Evolutionary conservation across 2,113 vertebrate species (phyloP).

Genomic region (Catharus minimus): DNA sequence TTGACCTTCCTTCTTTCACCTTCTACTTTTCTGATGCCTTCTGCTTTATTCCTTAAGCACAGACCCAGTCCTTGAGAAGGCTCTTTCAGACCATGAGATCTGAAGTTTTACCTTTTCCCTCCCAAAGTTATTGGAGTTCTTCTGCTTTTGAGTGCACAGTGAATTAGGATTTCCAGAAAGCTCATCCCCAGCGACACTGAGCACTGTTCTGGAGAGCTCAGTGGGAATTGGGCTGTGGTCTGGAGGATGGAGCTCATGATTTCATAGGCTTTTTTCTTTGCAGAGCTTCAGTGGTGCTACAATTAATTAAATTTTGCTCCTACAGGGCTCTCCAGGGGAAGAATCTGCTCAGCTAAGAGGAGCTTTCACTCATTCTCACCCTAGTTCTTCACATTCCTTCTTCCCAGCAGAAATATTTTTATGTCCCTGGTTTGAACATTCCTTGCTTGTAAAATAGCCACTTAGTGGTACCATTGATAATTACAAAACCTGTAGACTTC

Average conservation of each 20-base stretch:
- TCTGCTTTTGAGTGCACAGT: background rate
- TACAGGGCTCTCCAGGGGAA: background rate
- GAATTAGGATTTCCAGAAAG: constrained; percentile 10
- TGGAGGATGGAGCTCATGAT: constrained; percentile 20
- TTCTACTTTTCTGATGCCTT: background rate
- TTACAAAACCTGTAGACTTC: background rate
- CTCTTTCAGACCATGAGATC: background rate
- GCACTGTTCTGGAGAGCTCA: background rate
- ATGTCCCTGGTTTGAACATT: background rate
- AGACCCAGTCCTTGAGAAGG: background rate
- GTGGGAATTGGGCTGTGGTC: background rate
- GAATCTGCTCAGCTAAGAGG: background rate
- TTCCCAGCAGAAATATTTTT: background rate
- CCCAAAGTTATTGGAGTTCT: background rate
- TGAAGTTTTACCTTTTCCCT: background rate
- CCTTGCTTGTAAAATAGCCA: background rate
- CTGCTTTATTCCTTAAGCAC: background rate
- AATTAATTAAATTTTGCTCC: constrained; percentile 53
- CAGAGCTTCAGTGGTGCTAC: constrained; percentile 10
- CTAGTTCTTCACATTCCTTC: background rate
- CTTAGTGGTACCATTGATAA: background rate
- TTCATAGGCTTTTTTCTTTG: background rate
- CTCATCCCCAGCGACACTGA: background rate
- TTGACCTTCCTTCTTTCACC: background rate
- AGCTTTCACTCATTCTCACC: background rate